These are phyloP conservation scores for Lamellibrachia luymesi DNA, from an alignment of 1,140 invertebrate genomes.

Conservation along the genomic window DNA sequence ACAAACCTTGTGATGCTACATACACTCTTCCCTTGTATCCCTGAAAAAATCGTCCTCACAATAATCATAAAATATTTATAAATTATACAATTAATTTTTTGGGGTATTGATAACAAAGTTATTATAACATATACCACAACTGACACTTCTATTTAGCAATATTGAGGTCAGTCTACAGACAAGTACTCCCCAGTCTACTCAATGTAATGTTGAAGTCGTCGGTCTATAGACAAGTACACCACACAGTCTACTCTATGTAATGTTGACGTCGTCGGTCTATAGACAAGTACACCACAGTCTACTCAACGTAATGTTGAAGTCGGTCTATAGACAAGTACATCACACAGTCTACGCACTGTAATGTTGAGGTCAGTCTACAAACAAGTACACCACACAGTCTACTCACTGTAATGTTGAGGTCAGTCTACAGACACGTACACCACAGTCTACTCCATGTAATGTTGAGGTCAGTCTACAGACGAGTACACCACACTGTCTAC, in stretches of 20 bases:
- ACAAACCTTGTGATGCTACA: not conserved
- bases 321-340: no score
- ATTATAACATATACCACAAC: not conserved
- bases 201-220: not conserved
- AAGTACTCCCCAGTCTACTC: not conserved
- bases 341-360: no score
- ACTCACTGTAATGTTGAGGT: not conserved
- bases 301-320: no score
- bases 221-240: no score
- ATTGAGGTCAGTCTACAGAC: not conserved
- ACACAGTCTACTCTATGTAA: not conserved
- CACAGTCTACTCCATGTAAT: not conserved
- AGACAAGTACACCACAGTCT: no score
- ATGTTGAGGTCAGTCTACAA: no score
- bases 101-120: not conserved
- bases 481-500: no score
- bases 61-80: not conserved
- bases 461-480: no score
- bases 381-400: no score
- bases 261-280: not conserved
- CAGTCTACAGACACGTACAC: not conserved
- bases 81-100: not conserved
- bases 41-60: not conserved
- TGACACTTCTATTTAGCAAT: not conserved
- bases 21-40: not conserved